Conservation (phyloP, 2,113 vertebrate genomes). For the Pangasianodon hypophthalmus region DNA sequence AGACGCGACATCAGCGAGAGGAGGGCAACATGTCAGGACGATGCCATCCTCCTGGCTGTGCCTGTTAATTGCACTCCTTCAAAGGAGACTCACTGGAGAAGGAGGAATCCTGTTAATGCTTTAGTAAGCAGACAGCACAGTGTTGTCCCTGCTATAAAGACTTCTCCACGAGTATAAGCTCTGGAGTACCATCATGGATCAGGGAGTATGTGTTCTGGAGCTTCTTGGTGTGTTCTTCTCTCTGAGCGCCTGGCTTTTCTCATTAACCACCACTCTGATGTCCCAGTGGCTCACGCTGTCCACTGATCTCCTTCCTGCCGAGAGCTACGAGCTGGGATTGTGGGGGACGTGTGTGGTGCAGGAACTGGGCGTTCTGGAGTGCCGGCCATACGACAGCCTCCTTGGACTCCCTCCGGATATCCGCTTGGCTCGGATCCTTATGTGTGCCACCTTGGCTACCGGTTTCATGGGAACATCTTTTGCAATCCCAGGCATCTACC, state of each 20-base stretch:
- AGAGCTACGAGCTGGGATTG: conserved; percentile 62
- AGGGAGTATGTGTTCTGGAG: conserved; percentile 31
- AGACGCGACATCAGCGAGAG: conserved; percentile 25
- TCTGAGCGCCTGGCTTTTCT: conserved; percentile 57
- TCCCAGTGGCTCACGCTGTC: conserved; percentile 59
- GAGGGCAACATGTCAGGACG: conserved; percentile 45
- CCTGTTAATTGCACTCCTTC: conserved; percentile 31
- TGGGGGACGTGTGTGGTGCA: conserved; percentile 61
- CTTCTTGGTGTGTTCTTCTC: conserved; percentile 44
- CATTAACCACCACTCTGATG: conserved; percentile 56
- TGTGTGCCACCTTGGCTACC: conserved; percentile 34
- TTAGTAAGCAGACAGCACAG: conserved; percentile 4
- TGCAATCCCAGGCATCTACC: conserved; percentile 52
- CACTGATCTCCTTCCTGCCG: conserved; percentile 53
- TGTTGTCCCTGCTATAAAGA: not conserved
- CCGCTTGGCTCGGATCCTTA: conserved; percentile 51
- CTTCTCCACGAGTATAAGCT: not conserved
- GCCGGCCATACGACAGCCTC: conserved; percentile 49
- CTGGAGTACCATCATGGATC: conserved; percentile 48
- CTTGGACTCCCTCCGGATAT: conserved; percentile 55
- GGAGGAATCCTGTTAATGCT: not conserved
- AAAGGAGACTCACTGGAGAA: conserved; percentile 20
- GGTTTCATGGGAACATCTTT: conserved; percentile 47
- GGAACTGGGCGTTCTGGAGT: conserved; percentile 50
- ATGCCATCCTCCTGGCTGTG: conserved; percentile 8